A percentile compares a stretch with the other conserved stretches of the same genome.
Conservation (phyloP, 2,888 invertebrate species). For the Bedellia somnulentella region DNA sequence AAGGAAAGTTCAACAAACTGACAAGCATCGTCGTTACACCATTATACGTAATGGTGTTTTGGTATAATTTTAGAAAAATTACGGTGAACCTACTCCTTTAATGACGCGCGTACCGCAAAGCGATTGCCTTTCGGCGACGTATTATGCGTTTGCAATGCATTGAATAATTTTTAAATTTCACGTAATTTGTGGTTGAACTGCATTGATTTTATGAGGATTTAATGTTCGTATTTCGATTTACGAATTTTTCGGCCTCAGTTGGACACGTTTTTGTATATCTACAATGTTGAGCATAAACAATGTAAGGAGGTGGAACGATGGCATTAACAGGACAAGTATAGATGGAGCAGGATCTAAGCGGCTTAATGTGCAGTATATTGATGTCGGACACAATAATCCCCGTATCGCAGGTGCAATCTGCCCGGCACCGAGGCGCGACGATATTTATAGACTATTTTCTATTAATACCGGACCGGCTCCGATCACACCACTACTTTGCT, state of each 20-base stretch:
- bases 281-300: too few relatives aligned
- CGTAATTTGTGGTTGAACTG: too few relatives aligned
- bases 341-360: too few relatives aligned
- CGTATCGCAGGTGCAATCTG: constrained; percentile 36
- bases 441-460: constrained; percentile 43
- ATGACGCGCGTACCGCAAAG: constrained; percentile 21
- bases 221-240: too few relatives aligned
- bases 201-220: too few relatives aligned
- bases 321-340: too few relatives aligned
- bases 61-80: constrained; percentile 34
- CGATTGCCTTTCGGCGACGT: constrained; percentile 19
- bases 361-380: too few relatives aligned
- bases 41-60: constrained; percentile 37
- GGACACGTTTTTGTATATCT: too few relatives aligned
- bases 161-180: constrained; percentile 12
- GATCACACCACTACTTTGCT: too few relatives aligned
- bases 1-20: constrained; percentile 53
- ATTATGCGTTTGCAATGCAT: constrained; percentile 16
- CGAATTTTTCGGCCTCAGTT: too few relatives aligned
- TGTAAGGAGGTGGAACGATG: too few relatives aligned
- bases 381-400: constrained; percentile 1
- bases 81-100: constrained; percentile 16
- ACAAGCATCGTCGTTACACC: constrained; percentile 34
- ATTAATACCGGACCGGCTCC: constrained; percentile 50
- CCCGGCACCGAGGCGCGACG: constrained; percentile 20